Percentiles rank a stretch among this genome's conserved stretches.
phyloP scores from a whole-genome alignment of 1,140 invertebrate species.

The Gryon sp. region DNA sequence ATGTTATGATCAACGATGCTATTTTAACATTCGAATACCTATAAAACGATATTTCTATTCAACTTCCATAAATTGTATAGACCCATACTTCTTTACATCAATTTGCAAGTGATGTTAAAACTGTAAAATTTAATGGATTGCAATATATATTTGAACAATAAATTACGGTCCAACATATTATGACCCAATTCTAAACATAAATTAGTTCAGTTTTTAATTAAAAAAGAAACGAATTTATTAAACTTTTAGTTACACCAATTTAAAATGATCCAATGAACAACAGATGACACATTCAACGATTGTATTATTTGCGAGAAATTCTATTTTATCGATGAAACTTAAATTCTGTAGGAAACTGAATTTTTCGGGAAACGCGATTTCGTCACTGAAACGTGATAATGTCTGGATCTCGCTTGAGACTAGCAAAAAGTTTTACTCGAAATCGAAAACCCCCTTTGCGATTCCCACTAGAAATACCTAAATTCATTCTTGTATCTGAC shows the following conservation, averaged over 20 bases:
- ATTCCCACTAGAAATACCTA: conserved; percentile 34
- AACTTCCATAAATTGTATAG: too few relatives aligned
- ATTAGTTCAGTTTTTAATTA: too few relatives aligned
- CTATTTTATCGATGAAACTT: conserved; percentile 47
- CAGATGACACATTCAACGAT: conserved; percentile 31
- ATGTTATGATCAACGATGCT: too few relatives aligned
- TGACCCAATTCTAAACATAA: too few relatives aligned
- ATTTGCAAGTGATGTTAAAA: too few relatives aligned
- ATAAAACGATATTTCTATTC: too few relatives aligned
- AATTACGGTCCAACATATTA: too few relatives aligned
- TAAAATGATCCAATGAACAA: conserved; percentile 30
- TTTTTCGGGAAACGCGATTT: conserved; percentile 55
- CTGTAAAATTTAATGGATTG: too few relatives aligned
- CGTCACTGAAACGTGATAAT: conserved; percentile 36
- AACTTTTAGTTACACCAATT: conserved; percentile 28
- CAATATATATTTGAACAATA: too few relatives aligned
- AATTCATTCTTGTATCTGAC: conserved; percentile 17
- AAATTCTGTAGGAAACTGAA: conserved; percentile 33
- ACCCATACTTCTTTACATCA: too few relatives aligned
- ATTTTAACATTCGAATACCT: too few relatives aligned
- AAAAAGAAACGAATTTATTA: conserved; percentile 15
- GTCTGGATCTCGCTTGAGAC: conserved; percentile 41
- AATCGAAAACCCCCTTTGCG: conserved; percentile 45
- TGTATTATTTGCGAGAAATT: conserved; percentile 53
- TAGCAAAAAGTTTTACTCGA: conserved; percentile 33